Base-by-base conservation (phyloP, 2,888 invertebrate genomes). In the Branchipolynoe longqiensis region DNA sequence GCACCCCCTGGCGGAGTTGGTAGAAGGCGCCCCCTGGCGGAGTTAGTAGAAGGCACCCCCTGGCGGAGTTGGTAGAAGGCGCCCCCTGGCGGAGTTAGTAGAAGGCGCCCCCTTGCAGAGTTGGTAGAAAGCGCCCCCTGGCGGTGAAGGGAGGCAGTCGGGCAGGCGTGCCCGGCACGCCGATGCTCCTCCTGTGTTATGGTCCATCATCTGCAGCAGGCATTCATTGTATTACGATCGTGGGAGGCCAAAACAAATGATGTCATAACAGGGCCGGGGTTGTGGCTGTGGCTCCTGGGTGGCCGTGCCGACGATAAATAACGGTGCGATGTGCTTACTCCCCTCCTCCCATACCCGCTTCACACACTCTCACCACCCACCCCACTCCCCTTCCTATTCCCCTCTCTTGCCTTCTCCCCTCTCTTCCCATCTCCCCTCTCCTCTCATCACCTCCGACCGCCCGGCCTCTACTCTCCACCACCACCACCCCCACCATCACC, bases 211-310 rank as follows among this genome's bases (percentile, higher is more conserved):
- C 78, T 78, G 78, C 48, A 48, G 78, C 78, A 31, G 78, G 78
- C 78, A 48, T 78, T 41, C 78, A 78, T 78, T 78, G 78, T 78
- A 41, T 78, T 78, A 78, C 78, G 78, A 78, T 78, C 41, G 54
- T 48, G 78, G 4, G 48, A 54, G 54, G 78, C 48, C 54, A 78
- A 78, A 78, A 78, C 78, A 78, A 78, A 78, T 78, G 78, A 78
- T 48, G 78, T 78, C 78, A 78, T 78, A 78, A 78, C 48, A 31
- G 78, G 78, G 54, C 78, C 73, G 78, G 78, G 78, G 78, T 78
- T 78, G 78, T 41, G 78, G 48, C 78, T 25, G 28, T 41, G n/a
- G 48, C 48, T 78, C 78, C 22, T 33, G 78, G 78, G 78, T 78
- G 78, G 78, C 41, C 78, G 31, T 41, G 54, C 28, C 28, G 28